Conservation (phyloP, 2,113 vertebrate species). For the Mustelus asterias region DNA sequence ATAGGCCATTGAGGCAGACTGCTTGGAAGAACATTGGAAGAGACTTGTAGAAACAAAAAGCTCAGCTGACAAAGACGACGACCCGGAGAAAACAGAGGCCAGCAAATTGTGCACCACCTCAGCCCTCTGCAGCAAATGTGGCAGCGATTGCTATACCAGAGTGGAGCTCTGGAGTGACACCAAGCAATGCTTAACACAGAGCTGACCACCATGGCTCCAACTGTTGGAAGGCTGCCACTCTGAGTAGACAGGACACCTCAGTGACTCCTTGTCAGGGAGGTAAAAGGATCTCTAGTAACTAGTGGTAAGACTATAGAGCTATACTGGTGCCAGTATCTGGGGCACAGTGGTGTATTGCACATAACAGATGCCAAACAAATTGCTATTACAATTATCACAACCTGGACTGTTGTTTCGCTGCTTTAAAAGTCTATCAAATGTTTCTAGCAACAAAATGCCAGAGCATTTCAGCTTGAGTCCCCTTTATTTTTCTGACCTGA, state of each 20-base stretch:
- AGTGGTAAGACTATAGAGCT: neutral
- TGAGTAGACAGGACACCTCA: neutral
- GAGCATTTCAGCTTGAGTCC: neutral
- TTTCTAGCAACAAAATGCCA: neutral
- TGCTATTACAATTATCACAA: neutral
- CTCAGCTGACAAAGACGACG: too few relatives aligned
- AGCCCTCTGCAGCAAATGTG: too few relatives aligned
- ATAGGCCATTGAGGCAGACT: too few relatives aligned
- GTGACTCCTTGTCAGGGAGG: neutral
- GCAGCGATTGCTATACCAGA: too few relatives aligned
- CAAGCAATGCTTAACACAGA: too few relatives aligned
- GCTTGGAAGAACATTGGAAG: too few relatives aligned
- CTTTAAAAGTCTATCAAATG: neutral
- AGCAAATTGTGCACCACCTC: too few relatives aligned
- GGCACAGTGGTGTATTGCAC: neutral
- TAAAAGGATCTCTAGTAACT: neutral
- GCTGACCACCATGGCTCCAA: too few relatives aligned
- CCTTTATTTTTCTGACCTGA: slow-evolving; percentile 48
- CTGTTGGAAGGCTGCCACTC: neutral
- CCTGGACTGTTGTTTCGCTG: neutral
- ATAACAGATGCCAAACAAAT: neutral
- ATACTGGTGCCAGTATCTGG: neutral
- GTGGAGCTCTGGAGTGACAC: too few relatives aligned
- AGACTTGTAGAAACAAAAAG: too few relatives aligned
- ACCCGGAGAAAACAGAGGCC: too few relatives aligned